Evolutionary conservation across 2,888 invertebrate genomes (phyloP).

Genomic region (Dynastes maya): DNA sequence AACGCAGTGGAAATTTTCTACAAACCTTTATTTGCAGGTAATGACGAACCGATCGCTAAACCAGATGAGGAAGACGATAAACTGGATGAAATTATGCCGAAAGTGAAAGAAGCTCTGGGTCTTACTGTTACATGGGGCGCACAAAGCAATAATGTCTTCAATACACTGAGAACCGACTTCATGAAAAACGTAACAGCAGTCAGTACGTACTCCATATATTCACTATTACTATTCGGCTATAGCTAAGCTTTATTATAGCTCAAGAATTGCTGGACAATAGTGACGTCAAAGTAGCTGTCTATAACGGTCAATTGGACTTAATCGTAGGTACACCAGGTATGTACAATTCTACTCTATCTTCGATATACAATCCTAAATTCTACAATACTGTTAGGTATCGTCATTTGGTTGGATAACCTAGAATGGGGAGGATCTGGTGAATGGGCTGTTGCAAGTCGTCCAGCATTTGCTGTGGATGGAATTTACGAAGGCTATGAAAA

Average conservation of each 20-base stretch:
- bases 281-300: slow-evolving; percentile 78
- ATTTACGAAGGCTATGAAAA: slow-evolving; percentile 83
- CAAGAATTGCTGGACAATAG: not conserved
- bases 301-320: slow-evolving; percentile 87
- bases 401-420: slow-evolving; percentile 81
- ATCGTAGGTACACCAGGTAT: slow-evolving; percentile 88
- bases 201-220: not conserved
- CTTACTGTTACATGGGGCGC: slow-evolving; percentile 82
- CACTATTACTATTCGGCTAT: not conserved
- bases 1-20: not conserved
- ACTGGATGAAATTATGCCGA: slow-evolving; percentile 78
- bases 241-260: not conserved
- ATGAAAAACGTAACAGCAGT: slow-evolving; percentile 80
- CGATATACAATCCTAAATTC: not conserved
- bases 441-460: slow-evolving; percentile 75
- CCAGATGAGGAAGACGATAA: slow-evolving; percentile 64
- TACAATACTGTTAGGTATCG: slow-evolving; percentile 55
- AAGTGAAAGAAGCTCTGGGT: slow-evolving; percentile 77
- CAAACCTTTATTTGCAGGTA: not conserved
- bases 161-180: slow-evolving; percentile 77
- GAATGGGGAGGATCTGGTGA: slow-evolving; percentile 75
- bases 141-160: slow-evolving; percentile 76
- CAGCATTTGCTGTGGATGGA: slow-evolving; percentile 75
- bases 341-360: slow-evolving; percentile 19
- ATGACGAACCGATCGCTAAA: slow-evolving; percentile 44